phyloP scores from a whole-genome alignment of 2,888 invertebrate species.

The Lasius platythorax region DNA sequence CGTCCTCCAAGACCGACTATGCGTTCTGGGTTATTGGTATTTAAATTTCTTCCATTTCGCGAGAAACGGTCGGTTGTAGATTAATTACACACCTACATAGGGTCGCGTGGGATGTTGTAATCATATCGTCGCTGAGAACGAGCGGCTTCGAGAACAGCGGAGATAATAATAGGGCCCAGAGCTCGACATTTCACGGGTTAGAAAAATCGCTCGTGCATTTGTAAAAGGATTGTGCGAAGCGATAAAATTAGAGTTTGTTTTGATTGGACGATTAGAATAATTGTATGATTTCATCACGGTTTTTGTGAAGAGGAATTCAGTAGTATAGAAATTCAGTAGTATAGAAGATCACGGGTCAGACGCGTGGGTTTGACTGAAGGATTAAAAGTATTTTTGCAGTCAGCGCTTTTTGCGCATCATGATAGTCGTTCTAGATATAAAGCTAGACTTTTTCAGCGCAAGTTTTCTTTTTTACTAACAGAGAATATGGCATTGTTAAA shows the following conservation, averaged over 20 bases:
- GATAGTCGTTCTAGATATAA: slow-evolving; percentile 12
- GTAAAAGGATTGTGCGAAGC: background rate
- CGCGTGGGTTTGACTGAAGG: background rate
- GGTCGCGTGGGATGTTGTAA: slow-evolving; percentile 60
- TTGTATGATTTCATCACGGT: background rate
- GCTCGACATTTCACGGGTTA: background rate
- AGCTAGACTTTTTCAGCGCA: background rate
- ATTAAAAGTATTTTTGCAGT: slow-evolving; percentile 36
- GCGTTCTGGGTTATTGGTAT: slow-evolving; percentile 72
- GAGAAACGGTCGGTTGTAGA: slow-evolving; percentile 67
- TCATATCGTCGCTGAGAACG: slow-evolving; percentile 60
- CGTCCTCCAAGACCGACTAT: slow-evolving; percentile 58
- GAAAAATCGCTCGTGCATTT: slow-evolving; percentile 14
- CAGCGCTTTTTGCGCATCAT: background rate
- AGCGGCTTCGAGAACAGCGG: slow-evolving; percentile 24
- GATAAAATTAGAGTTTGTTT: background rate
- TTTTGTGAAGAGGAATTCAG: background rate
- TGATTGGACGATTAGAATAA: background rate
- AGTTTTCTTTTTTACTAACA: slow-evolving; percentile 22
- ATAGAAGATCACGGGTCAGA: slow-evolving; percentile 22
- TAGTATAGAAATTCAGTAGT: slow-evolving; percentile 9
- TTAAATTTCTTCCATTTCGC: slow-evolving; percentile 76
- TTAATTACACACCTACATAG: slow-evolving; percentile 68
- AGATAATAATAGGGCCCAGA: slow-evolving; percentile 27
- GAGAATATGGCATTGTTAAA: slow-evolving; percentile 20